Evolutionary conservation across 2,888 invertebrate species (phyloP).

Genomic region (Cyaniris semiargus): DNA sequence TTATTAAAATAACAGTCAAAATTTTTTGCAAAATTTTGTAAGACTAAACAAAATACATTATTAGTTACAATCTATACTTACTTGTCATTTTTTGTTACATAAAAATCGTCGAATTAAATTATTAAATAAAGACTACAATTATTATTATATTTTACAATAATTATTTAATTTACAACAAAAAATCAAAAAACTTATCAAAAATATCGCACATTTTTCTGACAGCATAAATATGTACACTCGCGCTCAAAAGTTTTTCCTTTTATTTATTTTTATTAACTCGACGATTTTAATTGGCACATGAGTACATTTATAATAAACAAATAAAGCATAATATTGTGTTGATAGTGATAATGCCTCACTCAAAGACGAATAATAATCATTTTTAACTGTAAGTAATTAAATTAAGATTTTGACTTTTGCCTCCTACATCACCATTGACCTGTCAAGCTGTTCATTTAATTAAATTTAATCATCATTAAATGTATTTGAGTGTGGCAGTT

Average conservation of each 20-base stretch:
- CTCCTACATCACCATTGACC: too few relatives aligned
- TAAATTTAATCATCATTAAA: too few relatives aligned
- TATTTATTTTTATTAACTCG: neutral
- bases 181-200: neutral
- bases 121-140: too few relatives aligned
- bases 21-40: neutral
- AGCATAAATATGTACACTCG: neutral
- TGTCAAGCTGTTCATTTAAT: too few relatives aligned
- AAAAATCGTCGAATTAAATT: neutral
- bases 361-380: too few relatives aligned
- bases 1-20: neutral
- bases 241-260: neutral
- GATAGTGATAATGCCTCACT: neutral
- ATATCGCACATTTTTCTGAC: neutral
- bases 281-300: conserved; percentile 1
- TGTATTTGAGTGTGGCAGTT: too few relatives aligned
- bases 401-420: too few relatives aligned
- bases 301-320: neutral
- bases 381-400: too few relatives aligned
- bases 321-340: neutral
- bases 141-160: neutral
- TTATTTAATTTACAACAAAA: neutral
- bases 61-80: neutral
- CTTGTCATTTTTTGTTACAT: neutral
- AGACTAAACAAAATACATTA: neutral